Percentiles rank a stretch among this genome's conserved stretches.
Conservation (phyloP, 2,797 vertebrate genomes). For the Otus scops region DNA sequence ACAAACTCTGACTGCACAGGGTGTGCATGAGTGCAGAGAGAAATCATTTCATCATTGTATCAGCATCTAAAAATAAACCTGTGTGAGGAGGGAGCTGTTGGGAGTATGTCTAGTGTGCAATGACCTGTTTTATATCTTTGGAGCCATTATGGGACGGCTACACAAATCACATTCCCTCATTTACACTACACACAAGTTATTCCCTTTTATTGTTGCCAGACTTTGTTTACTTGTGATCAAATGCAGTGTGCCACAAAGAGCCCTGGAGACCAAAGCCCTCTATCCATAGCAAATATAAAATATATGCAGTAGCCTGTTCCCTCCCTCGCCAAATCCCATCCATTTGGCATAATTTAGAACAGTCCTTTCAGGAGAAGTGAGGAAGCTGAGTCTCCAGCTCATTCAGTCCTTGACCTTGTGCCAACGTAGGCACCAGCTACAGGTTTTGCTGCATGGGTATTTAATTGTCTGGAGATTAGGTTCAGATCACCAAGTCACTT, state of each 20-base stretch:
- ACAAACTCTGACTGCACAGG: not conserved
- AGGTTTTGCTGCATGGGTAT: not conserved
- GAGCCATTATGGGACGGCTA: slow-evolving; percentile 46
- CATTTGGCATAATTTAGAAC: not conserved
- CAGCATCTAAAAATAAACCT: slow-evolving; percentile 42
- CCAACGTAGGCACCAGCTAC: not conserved
- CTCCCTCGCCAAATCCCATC: not conserved
- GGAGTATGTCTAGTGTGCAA: slow-evolving; percentile 20
- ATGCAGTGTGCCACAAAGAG: not conserved
- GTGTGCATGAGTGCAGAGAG: not conserved
- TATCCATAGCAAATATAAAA: not conserved
- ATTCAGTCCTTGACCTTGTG: not conserved
- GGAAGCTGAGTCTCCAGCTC: not conserved
- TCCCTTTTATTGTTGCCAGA: slow-evolving; percentile 38
- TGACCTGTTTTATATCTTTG: slow-evolving; percentile 51
- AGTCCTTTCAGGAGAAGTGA: not conserved
- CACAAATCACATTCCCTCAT: slow-evolving; percentile 21
- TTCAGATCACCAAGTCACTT: not conserved
- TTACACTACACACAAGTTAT: slow-evolving; percentile 53
- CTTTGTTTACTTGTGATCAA: slow-evolving; percentile 16
- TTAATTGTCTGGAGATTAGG: not conserved
- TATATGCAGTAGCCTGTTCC: not conserved
- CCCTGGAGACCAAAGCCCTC: slow-evolving; percentile 3
- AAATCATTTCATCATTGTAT: not conserved
- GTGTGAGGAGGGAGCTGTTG: not conserved